These are phyloP conservation scores for Cuniculus paca DNA, from an alignment of 2,797 vertebrate species.

Conservation along the genomic window DNA sequence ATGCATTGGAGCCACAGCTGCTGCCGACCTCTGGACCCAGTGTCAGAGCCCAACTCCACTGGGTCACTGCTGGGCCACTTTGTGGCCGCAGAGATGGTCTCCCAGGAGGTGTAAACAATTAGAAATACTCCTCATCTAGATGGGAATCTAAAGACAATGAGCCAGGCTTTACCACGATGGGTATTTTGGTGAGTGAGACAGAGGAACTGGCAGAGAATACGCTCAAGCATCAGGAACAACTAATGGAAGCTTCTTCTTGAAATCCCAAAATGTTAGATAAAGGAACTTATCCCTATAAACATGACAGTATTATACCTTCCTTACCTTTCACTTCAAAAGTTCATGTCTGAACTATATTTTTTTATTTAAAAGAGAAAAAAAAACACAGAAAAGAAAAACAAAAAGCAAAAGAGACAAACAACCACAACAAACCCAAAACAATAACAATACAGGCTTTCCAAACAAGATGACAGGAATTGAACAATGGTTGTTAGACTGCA, in stretches of 20 bases:
- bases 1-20: too few relatives aligned
- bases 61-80: too few relatives aligned
- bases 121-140: background rate
- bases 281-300: constrained; percentile 80
- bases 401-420: too few relatives aligned
- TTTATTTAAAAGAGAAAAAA: too few relatives aligned
- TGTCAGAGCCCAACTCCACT: background rate
- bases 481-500: too few relatives aligned
- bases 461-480: too few relatives aligned
- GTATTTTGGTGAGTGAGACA: constrained; percentile 84
- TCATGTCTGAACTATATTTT: background rate
- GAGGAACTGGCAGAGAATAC: constrained; percentile 88
- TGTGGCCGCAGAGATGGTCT: background rate
- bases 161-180: constrained; percentile 84
- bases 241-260: constrained; percentile 80
- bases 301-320: constrained; percentile 5
- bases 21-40: background rate
- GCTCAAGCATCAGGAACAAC: constrained; percentile 87
- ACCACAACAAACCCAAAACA: too few relatives aligned
- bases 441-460: too few relatives aligned
- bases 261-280: constrained; percentile 71
- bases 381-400: too few relatives aligned
- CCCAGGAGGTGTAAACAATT: background rate
- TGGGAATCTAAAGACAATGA: constrained; percentile 62
- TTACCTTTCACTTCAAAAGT: background rate